Base-by-base conservation (phyloP, 2,888 invertebrate species). In the Netelia melanura region DNA sequence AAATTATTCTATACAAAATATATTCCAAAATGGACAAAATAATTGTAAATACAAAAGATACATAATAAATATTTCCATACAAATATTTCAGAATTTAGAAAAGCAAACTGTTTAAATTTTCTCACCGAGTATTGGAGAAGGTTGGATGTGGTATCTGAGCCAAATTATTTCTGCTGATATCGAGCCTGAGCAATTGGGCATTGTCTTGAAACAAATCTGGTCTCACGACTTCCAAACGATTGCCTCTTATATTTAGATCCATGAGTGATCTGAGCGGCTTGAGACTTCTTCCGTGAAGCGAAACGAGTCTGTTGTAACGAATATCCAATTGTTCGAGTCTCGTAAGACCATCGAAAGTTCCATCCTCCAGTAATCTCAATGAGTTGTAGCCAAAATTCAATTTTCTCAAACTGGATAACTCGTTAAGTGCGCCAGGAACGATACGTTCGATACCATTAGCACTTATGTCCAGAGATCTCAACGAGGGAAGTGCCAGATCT, bases 141-240 rank as follows among this genome's bases (percentile, higher is more conserved):
- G 96, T 95, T 0, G 95, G 95, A 1, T 96, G 95, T 1, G 95
- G 95, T 84, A 97, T 95, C 89, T 95, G 96, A 58, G 96, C 96
- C 62, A 98, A 92, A 91, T 96, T 96, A 92, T 98, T 98, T 88
- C 96, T 95, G 87, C 97, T 97, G 25, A 98, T 94, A 92, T 98
- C 97, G 56, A 98, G 91, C 72, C 95, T 95, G 82, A 96, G 96
- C 72, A 97, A 92, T 56, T 95, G 95, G 10, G 94, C 93, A 86
- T 96, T 96, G 70, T 96, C 96, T 86, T 96, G 95, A 79, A 98
- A 96, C 14, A 96, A 93, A 89, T 96, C 96, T 17, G 96, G 95
- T 83, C 96, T 95, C 61, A 98, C 95, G 68, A 95, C 94, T 88
- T 97, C 96, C 83, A 98, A 94, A 74, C 96, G 96, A 91, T 98